Evolutionary conservation across 2,113 vertebrate species (phyloP).

Genomic region (Rhegmatorhina hoffmannsi): DNA sequence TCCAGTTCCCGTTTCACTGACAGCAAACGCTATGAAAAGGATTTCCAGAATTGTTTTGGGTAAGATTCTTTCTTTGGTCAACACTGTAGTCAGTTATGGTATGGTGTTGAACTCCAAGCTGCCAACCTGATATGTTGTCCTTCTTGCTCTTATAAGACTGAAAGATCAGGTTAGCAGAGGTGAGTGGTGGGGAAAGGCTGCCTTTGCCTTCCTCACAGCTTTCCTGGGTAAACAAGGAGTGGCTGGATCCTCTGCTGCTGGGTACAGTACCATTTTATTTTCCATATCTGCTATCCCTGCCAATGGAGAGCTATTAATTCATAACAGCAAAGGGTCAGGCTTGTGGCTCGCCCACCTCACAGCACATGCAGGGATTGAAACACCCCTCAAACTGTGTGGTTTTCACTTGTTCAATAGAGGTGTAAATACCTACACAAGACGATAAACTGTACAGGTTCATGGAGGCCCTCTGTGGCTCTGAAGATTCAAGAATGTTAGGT

Average conservation of each 20-base stretch:
- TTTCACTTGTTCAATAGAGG: neutral
- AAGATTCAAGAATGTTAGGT: neutral
- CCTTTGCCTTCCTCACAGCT: neutral
- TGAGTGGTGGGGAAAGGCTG: neutral
- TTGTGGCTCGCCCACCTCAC: fast-evolving
- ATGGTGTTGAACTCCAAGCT: neutral
- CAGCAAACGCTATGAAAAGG: conserved; percentile 97
- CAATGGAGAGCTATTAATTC: neutral
- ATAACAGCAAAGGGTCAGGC: neutral
- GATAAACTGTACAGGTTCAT: fast-evolving
- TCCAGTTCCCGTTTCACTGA: conserved; percentile 98
- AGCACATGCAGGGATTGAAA: neutral
- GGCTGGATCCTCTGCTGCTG: neutral
- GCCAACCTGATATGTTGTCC: neutral
- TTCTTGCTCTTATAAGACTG: neutral
- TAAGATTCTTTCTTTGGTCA: conserved; percentile 69
- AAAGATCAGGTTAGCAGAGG: neutral
- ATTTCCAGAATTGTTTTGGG: conserved; percentile 98
- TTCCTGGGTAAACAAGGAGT: neutral
- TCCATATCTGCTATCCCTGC: neutral
- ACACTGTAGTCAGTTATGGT: fast-evolving
- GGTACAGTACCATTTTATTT: fast-evolving
- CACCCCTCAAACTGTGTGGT: neutral
- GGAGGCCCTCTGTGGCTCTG: neutral
- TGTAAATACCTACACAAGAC: neutral